Percentiles rank a stretch among this genome's conserved stretches.
Evolutionary conservation across 2,113 vertebrate species (phyloP).

Genomic region (Thalassoma bifasciatum): DNA sequence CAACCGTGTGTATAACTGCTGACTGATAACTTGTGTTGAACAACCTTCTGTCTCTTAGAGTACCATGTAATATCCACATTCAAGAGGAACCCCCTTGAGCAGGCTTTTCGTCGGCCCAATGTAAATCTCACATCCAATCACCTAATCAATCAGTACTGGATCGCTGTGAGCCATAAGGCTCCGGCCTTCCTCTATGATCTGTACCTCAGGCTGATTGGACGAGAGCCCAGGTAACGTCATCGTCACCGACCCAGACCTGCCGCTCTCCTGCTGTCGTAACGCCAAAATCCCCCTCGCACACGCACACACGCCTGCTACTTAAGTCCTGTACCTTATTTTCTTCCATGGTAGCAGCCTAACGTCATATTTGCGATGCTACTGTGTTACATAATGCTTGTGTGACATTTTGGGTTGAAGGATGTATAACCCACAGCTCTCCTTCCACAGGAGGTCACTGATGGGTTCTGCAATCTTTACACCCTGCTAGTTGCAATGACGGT

Average conservation of each 20-base stretch:
- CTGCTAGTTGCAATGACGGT: conserved; percentile 18
- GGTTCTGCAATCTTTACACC: conserved; percentile 76
- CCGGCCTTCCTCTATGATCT: conserved; percentile 99
- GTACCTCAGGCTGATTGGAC: conserved; percentile 99
- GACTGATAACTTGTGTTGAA: conserved; percentile 71
- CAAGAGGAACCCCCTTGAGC: conserved; percentile 99
- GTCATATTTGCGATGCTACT: conserved; percentile 33
- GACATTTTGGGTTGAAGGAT: conserved; percentile 60
- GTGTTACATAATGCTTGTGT: conserved; percentile 60
- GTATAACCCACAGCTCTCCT: conserved; percentile 67
- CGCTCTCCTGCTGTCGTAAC: conserved; percentile 36
- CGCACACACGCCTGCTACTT: conserved; percentile 54
- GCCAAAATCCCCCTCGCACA: not conserved
- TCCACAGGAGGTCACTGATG: conserved; percentile 8
- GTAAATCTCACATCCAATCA: conserved; percentile 99
- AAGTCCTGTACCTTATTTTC: conserved; percentile 47
- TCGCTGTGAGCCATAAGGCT: conserved; percentile 99
- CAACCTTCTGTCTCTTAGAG: conserved; percentile 95
- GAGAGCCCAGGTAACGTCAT: conserved; percentile 97
- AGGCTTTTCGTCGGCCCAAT: conserved; percentile 99
- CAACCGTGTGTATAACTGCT: conserved; percentile 6
- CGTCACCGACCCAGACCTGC: conserved; percentile 54
- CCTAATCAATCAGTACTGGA: conserved; percentile 99
- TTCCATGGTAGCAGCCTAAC: conserved; percentile 31
- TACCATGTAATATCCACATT: conserved; percentile 99